Percentiles rank a stretch among this genome's conserved stretches.
phyloP scores from a whole-genome alignment of 2,888 invertebrate species.

The Biston stratarius region DNA sequence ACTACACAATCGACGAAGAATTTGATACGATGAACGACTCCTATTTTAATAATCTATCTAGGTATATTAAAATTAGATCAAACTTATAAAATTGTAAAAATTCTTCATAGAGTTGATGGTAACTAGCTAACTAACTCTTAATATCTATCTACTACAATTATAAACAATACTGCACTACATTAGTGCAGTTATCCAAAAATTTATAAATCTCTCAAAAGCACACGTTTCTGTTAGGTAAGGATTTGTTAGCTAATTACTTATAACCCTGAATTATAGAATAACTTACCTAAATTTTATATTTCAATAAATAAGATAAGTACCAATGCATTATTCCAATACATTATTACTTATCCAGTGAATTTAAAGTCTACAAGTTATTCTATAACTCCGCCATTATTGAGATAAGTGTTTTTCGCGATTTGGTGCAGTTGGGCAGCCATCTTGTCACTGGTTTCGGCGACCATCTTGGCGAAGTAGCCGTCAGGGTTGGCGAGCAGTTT shows the following conservation, averaged over 20 bases:
- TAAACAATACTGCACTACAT: no score
- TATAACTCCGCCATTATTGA: slow-evolving; percentile 71
- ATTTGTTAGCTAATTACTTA: no score
- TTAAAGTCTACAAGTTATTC: slow-evolving; percentile 26
- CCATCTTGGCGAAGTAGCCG: slow-evolving; percentile 59
- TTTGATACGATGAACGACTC: background rate
- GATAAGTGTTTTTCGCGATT: slow-evolving; percentile 78
- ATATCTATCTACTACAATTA: no score
- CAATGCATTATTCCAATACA: slow-evolving; percentile 33
- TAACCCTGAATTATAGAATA: background rate
- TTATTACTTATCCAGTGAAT: slow-evolving; percentile 25
- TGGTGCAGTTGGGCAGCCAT: slow-evolving; percentile 79
- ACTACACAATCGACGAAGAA: slow-evolving; percentile 1
- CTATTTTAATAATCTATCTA: background rate
- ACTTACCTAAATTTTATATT: slow-evolving; percentile 1
- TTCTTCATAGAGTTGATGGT: background rate
- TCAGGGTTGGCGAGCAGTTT: slow-evolving; percentile 87
- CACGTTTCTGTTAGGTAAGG: no score
- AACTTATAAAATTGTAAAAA: background rate
- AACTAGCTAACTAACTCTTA: no score
- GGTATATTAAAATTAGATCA: background rate
- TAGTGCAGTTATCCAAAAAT: no score
- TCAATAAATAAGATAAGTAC: slow-evolving; percentile 30
- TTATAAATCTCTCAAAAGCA: no score
- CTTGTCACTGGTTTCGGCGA: slow-evolving; percentile 55